Conservation (phyloP, 2,888 invertebrate species). For the Melinaea menophilus region DNA sequence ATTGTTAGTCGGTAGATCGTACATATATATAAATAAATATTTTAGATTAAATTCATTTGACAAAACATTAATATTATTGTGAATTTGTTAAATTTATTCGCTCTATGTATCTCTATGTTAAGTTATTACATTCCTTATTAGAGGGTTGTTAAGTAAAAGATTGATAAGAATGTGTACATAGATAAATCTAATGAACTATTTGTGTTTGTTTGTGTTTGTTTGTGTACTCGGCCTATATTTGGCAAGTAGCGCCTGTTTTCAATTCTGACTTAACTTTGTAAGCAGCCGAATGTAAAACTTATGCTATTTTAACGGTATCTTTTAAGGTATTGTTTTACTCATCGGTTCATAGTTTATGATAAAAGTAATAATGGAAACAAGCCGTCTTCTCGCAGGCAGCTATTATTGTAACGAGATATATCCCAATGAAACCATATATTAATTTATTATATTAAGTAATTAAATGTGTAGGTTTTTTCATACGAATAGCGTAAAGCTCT, state of each 20-base stretch:
- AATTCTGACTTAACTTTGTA: constrained; percentile 17
- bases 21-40: constrained; percentile 66
- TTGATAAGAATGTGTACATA: constrained; percentile 63
- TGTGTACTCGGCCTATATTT: constrained; percentile 64
- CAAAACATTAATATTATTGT: constrained; percentile 60
- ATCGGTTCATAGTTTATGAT: constrained; percentile 3
- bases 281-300: constrained; percentile 25
- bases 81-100: constrained; percentile 65
- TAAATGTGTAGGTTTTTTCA: constrained; percentile 38
- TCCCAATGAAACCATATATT: constrained; percentile 25
- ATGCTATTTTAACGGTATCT: constrained; percentile 26
- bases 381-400: constrained; percentile 66
- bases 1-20: constrained; percentile 75
- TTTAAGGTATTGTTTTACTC: constrained; percentile 5
- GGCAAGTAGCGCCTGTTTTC: constrained; percentile 43
- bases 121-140: constrained; percentile 65
- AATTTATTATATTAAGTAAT: constrained; percentile 36
- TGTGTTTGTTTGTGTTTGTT: constrained; percentile 55
- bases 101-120: constrained; percentile 56
- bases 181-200: constrained; percentile 53
- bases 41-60: constrained; percentile 69
- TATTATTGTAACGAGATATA: constrained; percentile 41
- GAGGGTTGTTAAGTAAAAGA: constrained; percentile 65
- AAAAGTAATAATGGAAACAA: constrained; percentile 22
- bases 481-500: constrained; percentile 49